These are phyloP conservation scores for Apaloderma vittatum DNA, from an alignment of 2,113 vertebrate genomes.

Conservation along the genomic window DNA sequence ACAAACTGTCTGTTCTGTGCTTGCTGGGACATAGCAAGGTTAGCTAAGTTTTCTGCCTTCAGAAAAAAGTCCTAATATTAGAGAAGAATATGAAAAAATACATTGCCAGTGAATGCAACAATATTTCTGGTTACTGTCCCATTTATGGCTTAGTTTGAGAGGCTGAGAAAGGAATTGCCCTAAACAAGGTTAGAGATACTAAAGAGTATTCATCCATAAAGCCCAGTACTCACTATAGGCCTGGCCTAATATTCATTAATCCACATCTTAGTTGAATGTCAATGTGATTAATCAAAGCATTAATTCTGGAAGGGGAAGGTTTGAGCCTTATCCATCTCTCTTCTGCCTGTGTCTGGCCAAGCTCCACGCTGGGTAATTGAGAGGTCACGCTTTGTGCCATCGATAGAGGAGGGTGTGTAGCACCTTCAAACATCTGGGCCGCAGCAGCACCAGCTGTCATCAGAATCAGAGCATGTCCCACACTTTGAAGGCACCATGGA, in stretches of 20 bases:
- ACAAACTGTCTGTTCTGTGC: conserved; percentile 18
- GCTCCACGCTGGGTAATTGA: not conserved
- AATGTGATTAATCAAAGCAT: not conserved
- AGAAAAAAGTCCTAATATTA: not conserved
- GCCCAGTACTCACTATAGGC: not conserved
- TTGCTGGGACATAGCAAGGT: not conserved
- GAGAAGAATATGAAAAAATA: not conserved
- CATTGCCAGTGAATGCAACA: not conserved
- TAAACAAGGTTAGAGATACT: not conserved
- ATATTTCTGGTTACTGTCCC: not conserved
- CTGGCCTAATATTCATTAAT: not conserved
- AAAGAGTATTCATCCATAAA: not conserved
- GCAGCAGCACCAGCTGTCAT: not conserved
- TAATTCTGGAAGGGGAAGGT: not conserved
- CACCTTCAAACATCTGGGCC: not conserved
- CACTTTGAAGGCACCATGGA: not conserved
- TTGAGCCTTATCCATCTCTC: not conserved
- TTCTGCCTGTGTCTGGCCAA: not conserved
- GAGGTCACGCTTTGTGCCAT: not conserved
- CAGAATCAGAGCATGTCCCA: not conserved
- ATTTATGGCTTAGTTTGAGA: not conserved
- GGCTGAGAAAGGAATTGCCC: not conserved
- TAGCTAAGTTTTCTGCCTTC: not conserved
- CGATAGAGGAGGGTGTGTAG: not conserved
- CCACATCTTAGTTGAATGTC: not conserved